Percentiles rank a stretch among this genome's conserved stretches.
Conservation (phyloP, 2,797 vertebrate genomes). For the Anas georgica region DNA sequence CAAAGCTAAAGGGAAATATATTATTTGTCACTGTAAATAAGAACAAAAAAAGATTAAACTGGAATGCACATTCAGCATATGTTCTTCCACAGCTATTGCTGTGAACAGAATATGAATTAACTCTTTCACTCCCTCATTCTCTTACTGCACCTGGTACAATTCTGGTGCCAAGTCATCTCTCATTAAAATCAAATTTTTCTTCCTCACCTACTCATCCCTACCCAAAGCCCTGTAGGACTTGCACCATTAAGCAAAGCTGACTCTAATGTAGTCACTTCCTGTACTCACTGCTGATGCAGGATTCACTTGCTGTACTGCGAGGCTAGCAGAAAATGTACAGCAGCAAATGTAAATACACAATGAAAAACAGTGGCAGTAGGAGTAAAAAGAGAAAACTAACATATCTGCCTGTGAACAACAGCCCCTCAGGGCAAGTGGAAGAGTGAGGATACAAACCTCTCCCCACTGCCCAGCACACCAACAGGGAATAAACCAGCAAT, state of each 20-base stretch:
- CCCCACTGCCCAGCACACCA: neutral
- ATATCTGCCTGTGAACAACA: neutral
- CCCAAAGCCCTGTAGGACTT: slow-evolving; percentile 9
- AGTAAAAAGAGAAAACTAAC: neutral
- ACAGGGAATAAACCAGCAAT: neutral
- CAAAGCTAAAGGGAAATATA: slow-evolving; percentile 32
- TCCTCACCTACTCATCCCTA: neutral
- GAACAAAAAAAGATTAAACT: neutral
- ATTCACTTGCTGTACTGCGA: neutral
- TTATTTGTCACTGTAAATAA: slow-evolving; percentile 57
- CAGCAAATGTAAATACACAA: slow-evolving; percentile 8
- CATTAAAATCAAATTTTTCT: slow-evolving; percentile 46
- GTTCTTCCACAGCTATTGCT: neutral
- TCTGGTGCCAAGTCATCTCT: neutral
- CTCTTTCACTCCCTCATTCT: slow-evolving; percentile 13
- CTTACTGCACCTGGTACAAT: neutral
- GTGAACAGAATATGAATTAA: slow-evolving; percentile 18
- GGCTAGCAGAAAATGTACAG: neutral
- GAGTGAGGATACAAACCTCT: neutral
- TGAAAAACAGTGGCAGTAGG: neutral
- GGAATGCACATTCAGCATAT: slow-evolving; percentile 22
- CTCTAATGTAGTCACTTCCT: neutral
- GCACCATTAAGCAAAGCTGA: slow-evolving; percentile 30
- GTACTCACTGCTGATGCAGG: neutral
- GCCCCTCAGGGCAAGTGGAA: neutral